Conservation (phyloP, 2,113 vertebrate genomes). For the Melanostigma gelatinosum region DNA sequence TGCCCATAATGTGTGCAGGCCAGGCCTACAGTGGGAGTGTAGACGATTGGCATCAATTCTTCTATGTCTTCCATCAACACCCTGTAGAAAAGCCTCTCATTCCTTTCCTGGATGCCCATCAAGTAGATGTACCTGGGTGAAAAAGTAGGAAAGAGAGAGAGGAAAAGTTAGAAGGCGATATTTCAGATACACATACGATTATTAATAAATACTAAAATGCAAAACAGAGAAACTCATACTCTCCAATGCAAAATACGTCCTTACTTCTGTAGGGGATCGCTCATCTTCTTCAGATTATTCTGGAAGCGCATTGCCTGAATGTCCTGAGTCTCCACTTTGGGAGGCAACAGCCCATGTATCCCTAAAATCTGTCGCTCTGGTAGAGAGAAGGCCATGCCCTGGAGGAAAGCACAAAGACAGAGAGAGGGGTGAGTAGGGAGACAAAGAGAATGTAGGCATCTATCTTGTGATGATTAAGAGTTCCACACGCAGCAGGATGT, state of each 20-base stretch:
- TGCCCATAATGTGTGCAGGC: constrained; percentile 98
- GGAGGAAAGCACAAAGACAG: constrained; percentile 26
- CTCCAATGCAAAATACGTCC: constrained; percentile 16
- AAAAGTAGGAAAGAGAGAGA: neutral
- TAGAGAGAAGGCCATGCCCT: constrained; percentile 98
- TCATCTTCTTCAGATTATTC: constrained; percentile 92
- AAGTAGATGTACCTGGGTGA: constrained; percentile 92
- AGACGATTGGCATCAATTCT: constrained; percentile 95
- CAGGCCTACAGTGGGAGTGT: constrained; percentile 96
- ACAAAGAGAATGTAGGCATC: neutral
- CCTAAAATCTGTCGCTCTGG: constrained; percentile 94
- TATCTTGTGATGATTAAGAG: neutral
- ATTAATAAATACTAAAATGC: neutral
- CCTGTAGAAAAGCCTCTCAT: constrained; percentile 94
- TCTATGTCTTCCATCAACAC: constrained; percentile 96
- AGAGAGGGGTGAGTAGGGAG: neutral
- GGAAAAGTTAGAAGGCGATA: neutral
- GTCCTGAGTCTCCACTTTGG: constrained; percentile 97
- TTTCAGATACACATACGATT: neutral
- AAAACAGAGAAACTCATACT: neutral
- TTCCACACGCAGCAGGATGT: no score
- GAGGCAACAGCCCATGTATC: constrained; percentile 93
- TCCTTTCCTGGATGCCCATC: constrained; percentile 98
- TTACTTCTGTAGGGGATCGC: constrained; percentile 93
- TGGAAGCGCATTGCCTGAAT: constrained; percentile 95